These are phyloP conservation scores for Drosophila burlai DNA, from an alignment of 1,140 invertebrate genomes.

Conservation along the genomic window DNA sequence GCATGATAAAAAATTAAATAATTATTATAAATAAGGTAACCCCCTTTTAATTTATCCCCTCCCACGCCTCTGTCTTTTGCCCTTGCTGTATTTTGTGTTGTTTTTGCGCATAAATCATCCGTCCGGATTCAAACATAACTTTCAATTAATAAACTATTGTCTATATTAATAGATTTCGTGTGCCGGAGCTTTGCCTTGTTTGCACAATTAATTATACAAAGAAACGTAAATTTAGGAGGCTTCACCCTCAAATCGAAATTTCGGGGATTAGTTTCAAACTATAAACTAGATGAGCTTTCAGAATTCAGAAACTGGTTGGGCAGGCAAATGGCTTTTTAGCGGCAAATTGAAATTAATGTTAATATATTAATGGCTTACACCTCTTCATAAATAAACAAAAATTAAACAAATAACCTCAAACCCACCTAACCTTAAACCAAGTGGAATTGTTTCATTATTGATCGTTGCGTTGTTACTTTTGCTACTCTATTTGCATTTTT, in stretches of 20 bases:
- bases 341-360: not conserved
- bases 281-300: constrained; percentile 25
- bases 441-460: not conserved
- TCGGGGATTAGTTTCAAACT: constrained; percentile 18
- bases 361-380: not conserved
- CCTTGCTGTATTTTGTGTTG: constrained; percentile 22
- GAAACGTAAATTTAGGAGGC: constrained; percentile 19
- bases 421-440: not conserved
- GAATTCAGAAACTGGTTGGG: not conserved
- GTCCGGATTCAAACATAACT: constrained; percentile 59
- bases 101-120: constrained; percentile 63
- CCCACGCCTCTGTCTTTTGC: not conserved
- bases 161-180: constrained; percentile 74
- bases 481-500: too few relatives aligned
- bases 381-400: too few relatives aligned
- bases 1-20: not conserved
- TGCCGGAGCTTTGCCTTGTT: constrained; percentile 54
- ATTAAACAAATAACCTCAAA: too few relatives aligned
- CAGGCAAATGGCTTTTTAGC: not conserved
- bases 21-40: too few relatives aligned
- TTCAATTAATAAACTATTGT: constrained; percentile 83
- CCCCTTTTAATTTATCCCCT: not conserved
- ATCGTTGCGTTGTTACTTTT: not conserved
- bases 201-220: constrained; percentile 70
- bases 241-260: not conserved